Evolutionary conservation across 2,797 vertebrate genomes (phyloP).

Genomic region (Hemitrygon akajei): DNA sequence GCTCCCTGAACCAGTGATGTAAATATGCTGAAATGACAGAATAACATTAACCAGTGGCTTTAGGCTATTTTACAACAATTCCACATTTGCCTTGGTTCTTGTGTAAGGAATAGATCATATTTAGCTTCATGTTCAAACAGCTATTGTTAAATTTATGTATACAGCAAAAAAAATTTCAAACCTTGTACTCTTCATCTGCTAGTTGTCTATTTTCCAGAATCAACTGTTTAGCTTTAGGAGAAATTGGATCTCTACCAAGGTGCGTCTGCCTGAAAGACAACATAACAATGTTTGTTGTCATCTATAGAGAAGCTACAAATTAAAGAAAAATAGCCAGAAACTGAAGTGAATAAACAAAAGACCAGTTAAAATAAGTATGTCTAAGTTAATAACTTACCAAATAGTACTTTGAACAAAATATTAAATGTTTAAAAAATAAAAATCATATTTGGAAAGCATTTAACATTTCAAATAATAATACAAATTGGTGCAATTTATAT

Average conservation of each 20-base stretch:
- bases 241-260: slow-evolving; percentile 65
- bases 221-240: slow-evolving; percentile 53
- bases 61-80: neutral
- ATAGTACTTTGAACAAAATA: neutral
- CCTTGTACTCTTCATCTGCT: slow-evolving; percentile 61
- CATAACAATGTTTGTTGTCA: neutral
- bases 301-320: neutral
- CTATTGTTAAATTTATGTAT: neutral
- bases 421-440: neutral
- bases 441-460: neutral
- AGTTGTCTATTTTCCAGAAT: slow-evolving; percentile 60
- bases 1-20: too few species aligned
- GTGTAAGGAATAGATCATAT: neutral
- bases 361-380: neutral
- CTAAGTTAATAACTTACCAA: neutral
- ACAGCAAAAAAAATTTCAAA: slow-evolving; percentile 43
- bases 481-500: neutral
- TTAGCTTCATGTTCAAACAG: neutral
- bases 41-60: neutral
- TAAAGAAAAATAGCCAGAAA: neutral
- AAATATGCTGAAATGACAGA: neutral
- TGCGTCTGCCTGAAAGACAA: slow-evolving; percentile 63
- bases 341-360: neutral
- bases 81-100: neutral
- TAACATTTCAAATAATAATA: neutral